A percentile compares a stretch with the other conserved stretches of the same genome.
phyloP scores from a whole-genome alignment of 2,797 vertebrate genomes.

The Pipistrellus nathusii region DNA sequence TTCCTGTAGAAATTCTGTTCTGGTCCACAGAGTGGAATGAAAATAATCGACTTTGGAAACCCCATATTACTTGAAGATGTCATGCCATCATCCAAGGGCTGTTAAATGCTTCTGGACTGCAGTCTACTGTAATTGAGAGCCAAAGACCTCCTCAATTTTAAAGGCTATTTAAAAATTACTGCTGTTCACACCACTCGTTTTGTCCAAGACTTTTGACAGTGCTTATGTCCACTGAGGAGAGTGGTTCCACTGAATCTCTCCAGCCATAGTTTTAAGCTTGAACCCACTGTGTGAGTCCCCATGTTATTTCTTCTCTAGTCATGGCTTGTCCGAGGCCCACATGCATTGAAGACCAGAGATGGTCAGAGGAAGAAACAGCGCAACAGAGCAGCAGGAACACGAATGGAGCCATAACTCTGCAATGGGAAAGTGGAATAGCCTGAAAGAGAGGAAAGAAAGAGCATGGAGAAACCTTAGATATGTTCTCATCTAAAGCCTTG shows the following conservation, averaged over 20 bases:
- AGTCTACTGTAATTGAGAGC: background rate
- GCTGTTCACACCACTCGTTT: background rate
- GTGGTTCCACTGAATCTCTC: background rate
- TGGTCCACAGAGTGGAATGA: background rate
- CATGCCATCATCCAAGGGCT: background rate
- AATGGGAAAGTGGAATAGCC: background rate
- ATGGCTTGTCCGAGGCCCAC: background rate
- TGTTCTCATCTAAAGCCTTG: background rate
- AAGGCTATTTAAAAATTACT: constrained; percentile 27
- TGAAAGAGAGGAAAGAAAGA: background rate
- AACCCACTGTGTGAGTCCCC: background rate
- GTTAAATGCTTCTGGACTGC: background rate
- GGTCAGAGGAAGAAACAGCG: background rate
- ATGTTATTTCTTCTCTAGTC: background rate
- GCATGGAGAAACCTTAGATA: background rate
- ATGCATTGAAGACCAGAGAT: background rate
- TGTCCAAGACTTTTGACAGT: background rate
- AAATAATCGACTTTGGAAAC: constrained; percentile 35
- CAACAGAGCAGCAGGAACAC: background rate
- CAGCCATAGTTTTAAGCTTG: background rate
- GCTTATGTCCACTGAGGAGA: background rate
- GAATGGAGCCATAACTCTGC: background rate
- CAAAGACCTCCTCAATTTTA: constrained; percentile 6
- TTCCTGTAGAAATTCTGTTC: constrained; percentile 23
- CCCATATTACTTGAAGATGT: background rate